Evolutionary conservation across 2,797 vertebrate genomes (phyloP).

Genomic region (Channallabes apus): DNA sequence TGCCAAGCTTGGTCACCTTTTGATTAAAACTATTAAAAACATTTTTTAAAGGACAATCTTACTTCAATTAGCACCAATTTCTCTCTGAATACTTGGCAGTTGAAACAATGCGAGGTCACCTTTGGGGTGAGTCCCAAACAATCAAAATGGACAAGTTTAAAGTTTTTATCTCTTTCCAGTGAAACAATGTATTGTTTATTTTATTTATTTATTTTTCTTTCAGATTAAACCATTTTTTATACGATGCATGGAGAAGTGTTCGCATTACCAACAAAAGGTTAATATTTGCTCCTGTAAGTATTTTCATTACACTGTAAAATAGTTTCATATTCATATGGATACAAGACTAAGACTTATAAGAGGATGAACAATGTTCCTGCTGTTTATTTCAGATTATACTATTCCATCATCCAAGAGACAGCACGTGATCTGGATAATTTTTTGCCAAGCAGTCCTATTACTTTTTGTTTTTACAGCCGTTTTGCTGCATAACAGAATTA

Average conservation of each 20-base stretch:
- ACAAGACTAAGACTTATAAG: background rate
- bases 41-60: slow-evolving; percentile 61
- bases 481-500: slow-evolving; percentile 36
- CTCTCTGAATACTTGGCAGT: slow-evolving; percentile 46
- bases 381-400: slow-evolving; percentile 47
- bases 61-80: slow-evolving; percentile 64
- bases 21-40: background rate
- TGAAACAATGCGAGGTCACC: slow-evolving; percentile 55
- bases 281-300: slow-evolving; percentile 51
- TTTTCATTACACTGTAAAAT: background rate
- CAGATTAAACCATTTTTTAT: slow-evolving; percentile 73
- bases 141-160: background rate
- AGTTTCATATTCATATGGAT: background rate
- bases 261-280: slow-evolving; percentile 25
- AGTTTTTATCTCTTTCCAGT: background rate
- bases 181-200: background rate
- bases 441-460: slow-evolving; percentile 28
- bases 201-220: background rate
- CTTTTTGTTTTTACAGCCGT: slow-evolving; percentile 45
- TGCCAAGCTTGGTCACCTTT: background rate
- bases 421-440: slow-evolving; percentile 24
- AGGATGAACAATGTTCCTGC: background rate
- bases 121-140: slow-evolving; percentile 61
- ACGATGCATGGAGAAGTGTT: slow-evolving; percentile 63
- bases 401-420: slow-evolving; percentile 5